Conservation (phyloP, 2,113 vertebrate species). For the Megaceryle maxima region DNA sequence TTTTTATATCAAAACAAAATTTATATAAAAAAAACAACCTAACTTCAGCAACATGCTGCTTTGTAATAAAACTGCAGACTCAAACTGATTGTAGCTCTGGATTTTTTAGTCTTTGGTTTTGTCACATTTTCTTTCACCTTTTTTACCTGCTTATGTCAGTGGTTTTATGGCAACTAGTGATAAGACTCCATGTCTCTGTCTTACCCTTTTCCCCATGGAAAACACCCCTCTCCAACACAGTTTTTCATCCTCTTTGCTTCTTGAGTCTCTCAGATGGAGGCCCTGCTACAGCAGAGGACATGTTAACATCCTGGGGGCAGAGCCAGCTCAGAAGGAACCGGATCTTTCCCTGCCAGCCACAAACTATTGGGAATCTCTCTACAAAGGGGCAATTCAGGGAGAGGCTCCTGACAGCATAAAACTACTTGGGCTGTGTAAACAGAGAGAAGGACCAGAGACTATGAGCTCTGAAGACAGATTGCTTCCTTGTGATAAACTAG, state of each 20-base stretch:
- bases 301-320: background rate
- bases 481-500: background rate
- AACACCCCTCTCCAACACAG: background rate
- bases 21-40: background rate
- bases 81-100: background rate
- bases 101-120: background rate
- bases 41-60: background rate
- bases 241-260: background rate
- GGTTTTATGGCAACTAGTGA: background rate
- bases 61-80: background rate
- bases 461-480: background rate
- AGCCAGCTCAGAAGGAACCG: background rate
- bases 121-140: background rate
- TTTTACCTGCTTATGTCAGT: background rate
- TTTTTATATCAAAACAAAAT: background rate
- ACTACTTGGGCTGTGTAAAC: background rate
- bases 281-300: background rate
- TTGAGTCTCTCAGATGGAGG: background rate
- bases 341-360: background rate
- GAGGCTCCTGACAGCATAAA: background rate
- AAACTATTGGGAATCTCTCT: background rate
- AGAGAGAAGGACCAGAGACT: background rate
- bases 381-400: background rate
- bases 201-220: accelerated
- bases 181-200: background rate